phyloP scores from a whole-genome alignment of 2,888 invertebrate genomes.

The Hanleya hanleyi region DNA sequence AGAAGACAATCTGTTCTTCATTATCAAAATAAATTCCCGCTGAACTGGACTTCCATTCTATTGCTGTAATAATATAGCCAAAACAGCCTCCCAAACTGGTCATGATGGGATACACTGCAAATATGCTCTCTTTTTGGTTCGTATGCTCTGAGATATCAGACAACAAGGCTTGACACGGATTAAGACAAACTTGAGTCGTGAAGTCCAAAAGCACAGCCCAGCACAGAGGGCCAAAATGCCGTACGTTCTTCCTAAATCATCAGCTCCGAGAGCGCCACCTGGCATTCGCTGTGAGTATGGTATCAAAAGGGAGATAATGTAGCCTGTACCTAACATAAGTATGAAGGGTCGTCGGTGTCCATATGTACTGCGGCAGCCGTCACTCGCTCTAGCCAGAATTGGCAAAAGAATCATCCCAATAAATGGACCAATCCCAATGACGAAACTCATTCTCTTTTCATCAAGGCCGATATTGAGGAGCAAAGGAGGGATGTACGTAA shows the following conservation, averaged over 20 bases:
- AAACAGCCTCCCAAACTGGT: constrained; percentile 95
- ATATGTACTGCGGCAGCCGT: constrained; percentile 68
- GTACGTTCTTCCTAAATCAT: constrained; percentile 42
- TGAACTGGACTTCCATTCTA: constrained; percentile 91
- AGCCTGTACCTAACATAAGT: constrained; percentile 67
- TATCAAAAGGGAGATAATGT: constrained; percentile 72
- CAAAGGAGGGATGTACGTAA: constrained; percentile 75
- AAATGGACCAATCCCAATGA: constrained; percentile 74
- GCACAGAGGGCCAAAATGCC: constrained; percentile 73
- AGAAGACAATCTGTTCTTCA: constrained; percentile 93
- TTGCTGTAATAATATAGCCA: constrained; percentile 84
- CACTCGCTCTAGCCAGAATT: constrained; percentile 73
- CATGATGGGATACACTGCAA: constrained; percentile 97
- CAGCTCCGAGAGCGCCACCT: constrained; percentile 45
- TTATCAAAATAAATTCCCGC: constrained; percentile 80
- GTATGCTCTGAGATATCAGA: constrained; percentile 90
- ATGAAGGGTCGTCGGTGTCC: constrained; percentile 75
- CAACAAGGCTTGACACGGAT: constrained; percentile 93
- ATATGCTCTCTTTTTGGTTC: constrained; percentile 93
- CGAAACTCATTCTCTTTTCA: constrained; percentile 73
- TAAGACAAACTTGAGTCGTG: constrained; percentile 96
- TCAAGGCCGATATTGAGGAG: constrained; percentile 74
- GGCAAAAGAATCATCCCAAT: constrained; percentile 73
- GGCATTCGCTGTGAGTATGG: constrained; percentile 67
- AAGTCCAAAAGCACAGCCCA: constrained; percentile 96